phyloP scores from a whole-genome alignment of 2,797 vertebrate genomes.

The Urocyon cinereoargenteus region DNA sequence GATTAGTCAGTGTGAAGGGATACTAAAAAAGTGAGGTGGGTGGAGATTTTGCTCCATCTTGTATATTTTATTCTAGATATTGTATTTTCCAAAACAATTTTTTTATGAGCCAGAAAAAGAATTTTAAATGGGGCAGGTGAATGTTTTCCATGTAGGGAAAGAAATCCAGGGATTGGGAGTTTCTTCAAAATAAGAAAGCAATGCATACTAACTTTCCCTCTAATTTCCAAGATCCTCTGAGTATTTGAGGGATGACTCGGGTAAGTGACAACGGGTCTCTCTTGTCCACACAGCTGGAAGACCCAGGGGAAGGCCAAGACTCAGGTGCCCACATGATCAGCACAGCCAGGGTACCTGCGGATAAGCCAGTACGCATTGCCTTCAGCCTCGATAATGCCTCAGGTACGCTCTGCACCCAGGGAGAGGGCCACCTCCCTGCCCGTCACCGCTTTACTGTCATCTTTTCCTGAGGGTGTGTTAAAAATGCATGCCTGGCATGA shows the following conservation, averaged over 20 bases:
- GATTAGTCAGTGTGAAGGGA: background rate
- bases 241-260: background rate
- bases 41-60: background rate
- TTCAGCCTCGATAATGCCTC: slow-evolving; percentile 95
- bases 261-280: slow-evolving; percentile 4
- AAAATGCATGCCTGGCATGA: background rate
- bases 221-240: background rate
- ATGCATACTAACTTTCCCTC: background rate
- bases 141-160: background rate
- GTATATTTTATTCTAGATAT: background rate
- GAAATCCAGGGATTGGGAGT: background rate
- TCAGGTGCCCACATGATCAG: slow-evolving; percentile 98
- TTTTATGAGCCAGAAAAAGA: background rate
- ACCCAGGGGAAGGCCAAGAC: slow-evolving; percentile 86
- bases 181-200: background rate
- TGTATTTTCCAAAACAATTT: background rate
- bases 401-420: slow-evolving; percentile 89
- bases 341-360: slow-evolving; percentile 96
- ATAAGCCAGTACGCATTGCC: slow-evolving; percentile 96
- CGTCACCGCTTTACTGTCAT: background rate
- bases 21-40: background rate
- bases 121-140: background rate
- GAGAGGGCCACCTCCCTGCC: background rate
- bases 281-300: slow-evolving; percentile 89
- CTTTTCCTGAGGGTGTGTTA: background rate